Base-by-base conservation (phyloP, 2,888 invertebrate genomes). In the Amphipoea lucens region DNA sequence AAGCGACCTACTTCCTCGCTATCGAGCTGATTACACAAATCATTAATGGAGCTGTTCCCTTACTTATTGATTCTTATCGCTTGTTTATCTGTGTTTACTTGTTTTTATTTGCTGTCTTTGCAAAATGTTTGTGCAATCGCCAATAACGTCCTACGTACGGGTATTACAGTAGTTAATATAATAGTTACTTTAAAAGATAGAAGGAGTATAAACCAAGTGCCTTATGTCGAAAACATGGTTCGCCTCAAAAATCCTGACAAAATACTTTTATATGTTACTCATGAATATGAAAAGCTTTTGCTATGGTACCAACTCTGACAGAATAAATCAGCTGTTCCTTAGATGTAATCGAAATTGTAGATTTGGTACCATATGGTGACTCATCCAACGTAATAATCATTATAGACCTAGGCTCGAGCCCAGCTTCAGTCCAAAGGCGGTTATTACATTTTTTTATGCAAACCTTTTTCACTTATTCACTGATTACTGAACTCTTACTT, bases 11-110 rank as follows among this genome's bases (percentile, higher is more conserved):
- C 82, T 85, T 88, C 54, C 67, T 14, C 62, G 67, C 73, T 78
- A 83, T 83, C 83, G 77, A 65, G 71, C 81, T 73, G 88, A 85
- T 89, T 87, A 78, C 76, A 73, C 51, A 71, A 80, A 78, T 78
- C 87, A 83, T 82, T 79, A 79, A 76, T 77, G 74, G 67, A 51
- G 42, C 81, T 66, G 66, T 69, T 72, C 74, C 79, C 72, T 57
- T 65, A 57, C 54, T 65, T 79, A 73, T 54, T 72, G 78, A 69
- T 76, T 62, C 29, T 72, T 87, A 87, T 87, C 87, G 9, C 36
- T 62, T 76, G 66, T 80, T 79, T 70, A 63, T 74, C 70, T 65
- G 17, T 70, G 17, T 54, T 70, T 36, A 45, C 71, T 51, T 66
- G 62, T 51, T 66, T 36, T 65, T 75, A 67, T 81, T 67, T 83